A percentile compares a stretch with the other conserved stretches of the same genome.
Evolutionary conservation across 1,140 invertebrate genomes (phyloP).

Genomic region (Euwallacea similis): DNA sequence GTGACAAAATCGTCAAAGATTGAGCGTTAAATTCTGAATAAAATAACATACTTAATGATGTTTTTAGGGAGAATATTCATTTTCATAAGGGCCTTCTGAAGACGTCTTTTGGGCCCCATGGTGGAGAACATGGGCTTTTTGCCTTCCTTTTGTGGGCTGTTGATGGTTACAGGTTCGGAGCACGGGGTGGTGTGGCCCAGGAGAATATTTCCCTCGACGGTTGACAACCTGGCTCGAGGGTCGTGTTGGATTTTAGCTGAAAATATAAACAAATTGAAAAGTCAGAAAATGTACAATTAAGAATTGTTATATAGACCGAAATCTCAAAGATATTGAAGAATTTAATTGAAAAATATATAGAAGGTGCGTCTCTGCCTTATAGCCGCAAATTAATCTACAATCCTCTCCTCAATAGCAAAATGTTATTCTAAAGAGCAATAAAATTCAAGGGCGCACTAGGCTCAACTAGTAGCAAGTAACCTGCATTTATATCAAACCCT

Average conservation of each 20-base stretch:
- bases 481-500: too few species aligned
- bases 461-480: too few species aligned
- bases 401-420: too few species aligned
- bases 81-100: conserved; percentile 88
- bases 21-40: not conserved
- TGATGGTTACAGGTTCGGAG: conserved; percentile 52
- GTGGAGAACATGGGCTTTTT: conserved; percentile 80
- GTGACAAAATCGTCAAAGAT: not conserved
- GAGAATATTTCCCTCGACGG: conserved; percentile 61
- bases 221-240: conserved; percentile 65
- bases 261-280: not conserved
- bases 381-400: too few species aligned
- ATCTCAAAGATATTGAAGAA: too few species aligned
- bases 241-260: conserved; percentile 63
- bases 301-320: too few species aligned
- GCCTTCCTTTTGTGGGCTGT: conserved; percentile 52
- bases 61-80: conserved; percentile 90
- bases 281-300: not conserved
- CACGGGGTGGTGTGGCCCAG: conserved; percentile 47
- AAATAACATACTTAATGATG: conserved; percentile 63
- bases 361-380: too few species aligned
- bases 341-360: too few species aligned
- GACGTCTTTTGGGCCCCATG: conserved; percentile 76
- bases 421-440: too few species aligned
- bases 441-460: too few species aligned